phyloP scores from a whole-genome alignment of 1,140 invertebrate genomes.

The Chrysoperla carnea region DNA sequence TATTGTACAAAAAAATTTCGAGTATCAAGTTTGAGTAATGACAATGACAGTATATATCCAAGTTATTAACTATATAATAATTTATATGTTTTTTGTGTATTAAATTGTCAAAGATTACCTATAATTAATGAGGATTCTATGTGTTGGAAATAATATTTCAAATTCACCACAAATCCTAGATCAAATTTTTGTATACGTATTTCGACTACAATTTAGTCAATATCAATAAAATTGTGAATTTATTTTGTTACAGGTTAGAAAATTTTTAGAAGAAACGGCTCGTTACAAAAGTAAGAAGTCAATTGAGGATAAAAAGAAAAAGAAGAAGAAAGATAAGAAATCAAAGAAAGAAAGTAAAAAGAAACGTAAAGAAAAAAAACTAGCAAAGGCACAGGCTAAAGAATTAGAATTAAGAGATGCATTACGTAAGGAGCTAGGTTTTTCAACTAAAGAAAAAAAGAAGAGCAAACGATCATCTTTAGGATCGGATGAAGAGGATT shows the following conservation, averaged over 20 bases:
- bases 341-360: slow-evolving; percentile 40
- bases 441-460: slow-evolving; percentile 19
- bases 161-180: no score
- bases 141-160: no score
- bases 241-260: slow-evolving; percentile 33
- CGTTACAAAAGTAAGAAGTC: slow-evolving; percentile 58
- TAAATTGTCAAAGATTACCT: no score
- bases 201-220: no score
- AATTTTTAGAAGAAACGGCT: slow-evolving; percentile 61
- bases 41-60: no score
- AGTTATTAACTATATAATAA: no score
- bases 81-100: no score
- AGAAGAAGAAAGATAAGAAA: slow-evolving; percentile 48
- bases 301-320: slow-evolving; percentile 48
- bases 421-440: slow-evolving; percentile 32
- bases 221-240: neutral
- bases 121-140: no score
- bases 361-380: slow-evolving; percentile 44
- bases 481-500: slow-evolving; percentile 33
- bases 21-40: neutral
- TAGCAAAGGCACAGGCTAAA: slow-evolving; percentile 33
- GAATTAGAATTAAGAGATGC: slow-evolving; percentile 41
- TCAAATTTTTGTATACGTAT: no score
- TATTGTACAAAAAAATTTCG: slow-evolving; percentile 1
- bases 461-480: slow-evolving; percentile 28